phyloP scores from a whole-genome alignment of 2,888 invertebrate species.

The Acrobasis repandana region DNA sequence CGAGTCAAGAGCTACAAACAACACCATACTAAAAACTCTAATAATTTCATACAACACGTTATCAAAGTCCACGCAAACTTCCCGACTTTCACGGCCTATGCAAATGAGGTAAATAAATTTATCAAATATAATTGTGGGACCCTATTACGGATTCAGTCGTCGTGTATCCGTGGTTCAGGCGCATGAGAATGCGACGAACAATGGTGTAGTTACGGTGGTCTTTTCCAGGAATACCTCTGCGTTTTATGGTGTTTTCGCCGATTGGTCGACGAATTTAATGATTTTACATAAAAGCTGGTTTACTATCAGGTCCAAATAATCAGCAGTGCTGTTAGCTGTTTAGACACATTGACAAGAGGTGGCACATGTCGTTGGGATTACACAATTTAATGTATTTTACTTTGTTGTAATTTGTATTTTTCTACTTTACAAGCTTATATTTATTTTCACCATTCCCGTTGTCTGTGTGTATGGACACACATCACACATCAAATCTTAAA shows the following conservation, averaged over 20 bases:
- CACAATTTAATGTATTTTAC: too few species aligned
- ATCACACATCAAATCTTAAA: too few species aligned
- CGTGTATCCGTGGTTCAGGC: conserved; percentile 74
- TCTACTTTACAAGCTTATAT: too few species aligned
- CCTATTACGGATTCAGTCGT: conserved; percentile 73
- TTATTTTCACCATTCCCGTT: too few species aligned
- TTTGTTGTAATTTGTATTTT: too few species aligned
- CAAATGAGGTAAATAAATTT: conserved; percentile 79
- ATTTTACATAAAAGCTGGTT: conserved; percentile 17
- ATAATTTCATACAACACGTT: not conserved
- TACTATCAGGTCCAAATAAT: too few species aligned
- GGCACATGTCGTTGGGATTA: too few species aligned
- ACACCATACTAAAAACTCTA: not conserved
- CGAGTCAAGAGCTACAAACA: not conserved
- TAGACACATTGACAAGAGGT: too few species aligned
- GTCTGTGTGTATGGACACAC: too few species aligned
- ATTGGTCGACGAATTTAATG: conserved; percentile 57
- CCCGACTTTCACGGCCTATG: conserved; percentile 72
- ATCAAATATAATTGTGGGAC: conserved; percentile 82
- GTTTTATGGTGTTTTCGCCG: conserved; percentile 72
- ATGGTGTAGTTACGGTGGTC: conserved; percentile 80
- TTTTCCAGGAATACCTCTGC: conserved; percentile 72
- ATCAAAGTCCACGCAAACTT: conserved; percentile 50
- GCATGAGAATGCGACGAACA: conserved; percentile 76
- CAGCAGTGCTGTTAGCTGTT: too few species aligned